A percentile compares a stretch with the other conserved stretches of the same genome.
Conservation (phyloP, 2,113 vertebrate species). For the Chascanopsetta lugubris region DNA sequence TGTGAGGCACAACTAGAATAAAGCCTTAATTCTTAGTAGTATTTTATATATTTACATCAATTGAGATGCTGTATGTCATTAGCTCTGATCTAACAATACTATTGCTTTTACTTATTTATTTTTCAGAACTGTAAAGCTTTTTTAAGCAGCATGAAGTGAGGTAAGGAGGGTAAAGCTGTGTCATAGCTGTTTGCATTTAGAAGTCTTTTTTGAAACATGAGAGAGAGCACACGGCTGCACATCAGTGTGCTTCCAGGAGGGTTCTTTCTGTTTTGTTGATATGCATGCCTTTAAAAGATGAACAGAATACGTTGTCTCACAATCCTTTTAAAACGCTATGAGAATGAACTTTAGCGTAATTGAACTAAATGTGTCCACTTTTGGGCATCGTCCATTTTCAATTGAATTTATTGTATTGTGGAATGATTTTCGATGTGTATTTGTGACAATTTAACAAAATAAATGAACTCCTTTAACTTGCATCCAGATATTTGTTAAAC, state of each 20-base stretch:
- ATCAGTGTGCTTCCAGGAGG: background rate
- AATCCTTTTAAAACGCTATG: too few species aligned
- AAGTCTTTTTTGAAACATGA: background rate
- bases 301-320: background rate
- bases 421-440: too few species aligned
- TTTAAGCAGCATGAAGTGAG: conserved; percentile 1
- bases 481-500: background rate
- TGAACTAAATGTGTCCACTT: too few species aligned
- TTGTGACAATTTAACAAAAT: background rate
- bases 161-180: background rate
- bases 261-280: background rate
- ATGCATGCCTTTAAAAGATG: background rate
- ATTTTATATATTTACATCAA: too few species aligned
- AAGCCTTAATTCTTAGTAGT: too few species aligned
- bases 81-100: conserved; percentile 34
- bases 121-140: conserved; percentile 1
- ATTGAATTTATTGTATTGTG: too few species aligned
- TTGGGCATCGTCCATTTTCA: too few species aligned
- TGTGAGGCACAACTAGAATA: too few species aligned
- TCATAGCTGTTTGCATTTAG: conserved; percentile 1
- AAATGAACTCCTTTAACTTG: background rate
- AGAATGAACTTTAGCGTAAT: too few species aligned
- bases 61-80: background rate
- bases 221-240: background rate
- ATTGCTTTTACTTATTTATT: conserved; percentile 48